Conservation (phyloP, 2,888 invertebrate species). For the Nipponacmea schrenckii region DNA sequence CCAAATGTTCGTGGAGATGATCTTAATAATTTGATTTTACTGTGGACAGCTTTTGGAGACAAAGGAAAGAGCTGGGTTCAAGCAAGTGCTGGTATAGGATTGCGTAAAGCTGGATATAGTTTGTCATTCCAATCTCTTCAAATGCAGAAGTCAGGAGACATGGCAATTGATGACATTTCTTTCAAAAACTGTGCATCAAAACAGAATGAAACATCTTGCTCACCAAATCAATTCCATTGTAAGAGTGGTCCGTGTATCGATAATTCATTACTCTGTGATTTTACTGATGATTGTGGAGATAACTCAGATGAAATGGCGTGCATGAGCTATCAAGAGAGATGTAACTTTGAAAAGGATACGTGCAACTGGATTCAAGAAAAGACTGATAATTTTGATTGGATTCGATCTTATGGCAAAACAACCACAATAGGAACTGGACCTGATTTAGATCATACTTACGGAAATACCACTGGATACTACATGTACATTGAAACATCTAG, state of each 20-base stretch:
- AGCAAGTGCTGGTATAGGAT: slow-evolving; percentile 48
- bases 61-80: slow-evolving; percentile 50
- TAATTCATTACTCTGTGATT: slow-evolving; percentile 52
- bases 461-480: slow-evolving; percentile 55
- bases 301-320: slow-evolving; percentile 55
- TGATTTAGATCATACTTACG: slow-evolving; percentile 51
- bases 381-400: slow-evolving; percentile 61
- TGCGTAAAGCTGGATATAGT: slow-evolving; percentile 45
- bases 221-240: slow-evolving; percentile 53
- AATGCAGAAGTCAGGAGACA: slow-evolving; percentile 38
- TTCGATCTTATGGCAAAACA: slow-evolving; percentile 45
- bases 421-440: slow-evolving; percentile 56
- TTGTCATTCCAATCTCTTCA: slow-evolving; percentile 54
- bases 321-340: slow-evolving; percentile 44
- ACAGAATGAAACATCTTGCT: slow-evolving; percentile 34
- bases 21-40: slow-evolving; percentile 29
- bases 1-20: slow-evolving; percentile 36
- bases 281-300: slow-evolving; percentile 61
- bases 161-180: slow-evolving; percentile 61
- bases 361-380: slow-evolving; percentile 59
- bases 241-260: slow-evolving; percentile 50
- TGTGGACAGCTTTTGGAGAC: slow-evolving; percentile 49
- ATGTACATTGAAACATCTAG: slow-evolving; percentile 55
- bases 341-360: slow-evolving; percentile 58
- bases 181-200: slow-evolving; percentile 47